Evolutionary conservation across 1,140 invertebrate species (phyloP).

Genomic region (Kradibia gibbosae): DNA sequence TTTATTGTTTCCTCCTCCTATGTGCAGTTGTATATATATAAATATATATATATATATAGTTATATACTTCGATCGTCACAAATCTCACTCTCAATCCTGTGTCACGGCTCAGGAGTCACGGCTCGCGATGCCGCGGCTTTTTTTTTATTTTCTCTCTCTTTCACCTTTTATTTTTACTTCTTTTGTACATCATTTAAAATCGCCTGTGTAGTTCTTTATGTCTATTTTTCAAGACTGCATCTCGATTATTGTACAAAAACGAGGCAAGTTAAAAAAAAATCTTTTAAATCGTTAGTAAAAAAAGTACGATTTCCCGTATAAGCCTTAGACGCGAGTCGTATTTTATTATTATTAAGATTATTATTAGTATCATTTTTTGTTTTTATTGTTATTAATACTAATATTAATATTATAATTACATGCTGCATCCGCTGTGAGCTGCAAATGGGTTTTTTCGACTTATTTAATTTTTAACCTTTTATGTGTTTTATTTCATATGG

Average conservation of each 20-base stretch:
- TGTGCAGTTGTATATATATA: no score
- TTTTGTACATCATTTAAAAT: constrained; percentile 21
- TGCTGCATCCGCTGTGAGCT: constrained; percentile 30
- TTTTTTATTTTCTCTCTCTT: constrained; percentile 15
- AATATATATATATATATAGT: no score
- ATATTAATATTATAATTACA: neutral
- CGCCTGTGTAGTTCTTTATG: neutral
- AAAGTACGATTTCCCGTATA: constrained; percentile 60
- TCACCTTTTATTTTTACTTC: constrained; percentile 17
- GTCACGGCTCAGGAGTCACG: constrained; percentile 54
- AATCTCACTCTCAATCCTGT: constrained; percentile 39
- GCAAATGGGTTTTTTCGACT: constrained; percentile 11
- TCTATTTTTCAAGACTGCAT: constrained; percentile 22
- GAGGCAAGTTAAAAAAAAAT: constrained; percentile 58
- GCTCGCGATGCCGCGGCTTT: constrained; percentile 53
- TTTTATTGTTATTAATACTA: neutral
- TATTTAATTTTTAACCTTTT: constrained; percentile 12
- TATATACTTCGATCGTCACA: constrained; percentile 11
- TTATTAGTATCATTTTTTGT: neutral
- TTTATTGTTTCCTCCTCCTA: neutral
- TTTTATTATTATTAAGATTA: neutral
- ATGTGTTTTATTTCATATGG: constrained; percentile 53
- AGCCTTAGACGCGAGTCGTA: constrained; percentile 61
- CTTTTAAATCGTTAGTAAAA: constrained; percentile 57
- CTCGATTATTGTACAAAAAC: constrained; percentile 60